Base-by-base conservation (phyloP, 1,140 invertebrate species). In the Drosophila tristis region DNA sequence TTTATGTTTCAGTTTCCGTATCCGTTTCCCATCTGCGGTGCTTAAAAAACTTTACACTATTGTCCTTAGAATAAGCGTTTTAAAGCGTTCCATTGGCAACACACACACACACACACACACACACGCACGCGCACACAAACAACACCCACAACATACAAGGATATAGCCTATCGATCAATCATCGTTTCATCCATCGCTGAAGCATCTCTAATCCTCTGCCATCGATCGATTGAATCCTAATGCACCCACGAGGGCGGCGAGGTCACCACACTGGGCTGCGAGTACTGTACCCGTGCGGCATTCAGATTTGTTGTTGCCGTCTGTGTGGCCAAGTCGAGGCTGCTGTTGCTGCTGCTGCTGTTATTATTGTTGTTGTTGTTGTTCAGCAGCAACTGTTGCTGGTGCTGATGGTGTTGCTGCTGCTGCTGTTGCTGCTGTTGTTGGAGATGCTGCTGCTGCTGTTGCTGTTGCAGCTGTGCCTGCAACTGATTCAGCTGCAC, bases 211-310 rank as follows among this genome's bases (percentile, higher is more conserved):
- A 49, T 44, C 54, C 48, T 20, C 5, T 20, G 1, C 44, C 49
- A 31, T 9, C 11, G 42, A 31, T 20, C 29, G 44, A 35, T 11
- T 26, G 48, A 23, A 20, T 20, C 64, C 70, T 94, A 95, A 93
- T 95, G 95, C 90, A 95, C 95, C 95, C 95, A 95, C 4, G 95
- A 95, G 53, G 94, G 94, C 73, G 94, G 92, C 45, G 93, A 86
- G 66, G 84, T 94, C 39, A 94, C 93, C 56, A 94, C 92, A 74
- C 93, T 93, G 57, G 93, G 85, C 75, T 92, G 91, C 50, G 90
- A 65, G 74, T 92, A 92, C 78, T 91, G 91, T n/a, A 92, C 91
- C 9, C 86, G 55, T 8, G 80, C 77, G 31, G 35, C 35, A 39
- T 91, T 91, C 0, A 91, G 73, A 68, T 91, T 91, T 71, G 80